These are phyloP conservation scores for Hyppa rectilinea DNA, from an alignment of 2,888 invertebrate genomes.

Conservation along the genomic window DNA sequence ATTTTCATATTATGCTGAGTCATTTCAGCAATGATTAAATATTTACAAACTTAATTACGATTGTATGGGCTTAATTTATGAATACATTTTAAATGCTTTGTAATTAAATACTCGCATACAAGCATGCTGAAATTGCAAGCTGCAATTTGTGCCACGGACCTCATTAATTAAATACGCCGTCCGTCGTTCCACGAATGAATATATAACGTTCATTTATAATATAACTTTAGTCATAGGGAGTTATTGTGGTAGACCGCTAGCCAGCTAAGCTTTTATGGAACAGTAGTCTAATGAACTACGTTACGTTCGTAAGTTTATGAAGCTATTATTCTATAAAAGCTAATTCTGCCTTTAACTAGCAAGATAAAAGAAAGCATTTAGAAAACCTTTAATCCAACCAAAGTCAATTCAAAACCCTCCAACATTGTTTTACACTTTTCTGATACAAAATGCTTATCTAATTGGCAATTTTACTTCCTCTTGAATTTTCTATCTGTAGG, in stretches of 20 bases:
- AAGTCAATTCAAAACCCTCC: too few relatives aligned
- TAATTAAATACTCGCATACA: neutral
- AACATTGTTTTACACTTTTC: neutral
- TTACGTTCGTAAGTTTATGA: too few relatives aligned
- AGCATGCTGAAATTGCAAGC: too few relatives aligned
- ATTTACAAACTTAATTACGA: constrained; percentile 10
- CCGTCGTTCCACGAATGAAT: neutral
- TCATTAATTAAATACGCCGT: neutral
- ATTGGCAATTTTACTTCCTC: neutral
- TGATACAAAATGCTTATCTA: neutral
- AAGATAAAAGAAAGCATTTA: neutral
- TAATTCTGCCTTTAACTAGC: neutral
- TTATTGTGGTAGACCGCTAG: too few relatives aligned
- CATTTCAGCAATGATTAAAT: constrained; percentile 8
- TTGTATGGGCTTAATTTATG: neutral
- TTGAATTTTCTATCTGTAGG: neutral
- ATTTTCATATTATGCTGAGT: too few relatives aligned
- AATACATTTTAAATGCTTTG: neutral
- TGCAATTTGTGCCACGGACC: neutral
- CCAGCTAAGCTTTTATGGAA: too few relatives aligned
- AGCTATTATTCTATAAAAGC: too few relatives aligned
- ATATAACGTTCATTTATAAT: neutral
- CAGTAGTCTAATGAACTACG: too few relatives aligned
- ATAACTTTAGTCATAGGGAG: neutral
- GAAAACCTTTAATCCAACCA: neutral